These are phyloP conservation scores for Pseudochirops cupreus DNA, from an alignment of 2,797 vertebrate species.

Conservation along the genomic window DNA sequence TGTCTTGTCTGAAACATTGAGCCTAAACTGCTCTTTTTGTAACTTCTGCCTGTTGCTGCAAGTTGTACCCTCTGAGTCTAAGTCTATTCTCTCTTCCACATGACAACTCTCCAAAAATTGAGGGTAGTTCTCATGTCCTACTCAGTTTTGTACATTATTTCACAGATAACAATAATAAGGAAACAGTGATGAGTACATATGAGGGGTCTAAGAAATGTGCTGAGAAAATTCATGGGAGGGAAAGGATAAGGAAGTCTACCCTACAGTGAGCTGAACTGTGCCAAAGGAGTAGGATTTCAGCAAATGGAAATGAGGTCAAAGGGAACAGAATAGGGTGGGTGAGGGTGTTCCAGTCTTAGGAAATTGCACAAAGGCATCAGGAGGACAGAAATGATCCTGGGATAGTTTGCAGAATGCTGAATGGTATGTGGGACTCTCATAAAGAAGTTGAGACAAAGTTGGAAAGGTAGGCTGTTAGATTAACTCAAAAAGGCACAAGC, in stretches of 20 bases:
- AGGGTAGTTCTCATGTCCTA: not conserved
- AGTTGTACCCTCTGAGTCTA: not conserved
- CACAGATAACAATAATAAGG: not conserved
- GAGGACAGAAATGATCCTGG: not conserved
- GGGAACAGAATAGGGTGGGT: not conserved
- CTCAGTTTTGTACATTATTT: not conserved
- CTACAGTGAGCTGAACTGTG: not conserved
- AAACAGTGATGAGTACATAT: not conserved
- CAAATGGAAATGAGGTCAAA: not conserved
- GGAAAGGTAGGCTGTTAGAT: not conserved
- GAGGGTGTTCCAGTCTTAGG: not conserved
- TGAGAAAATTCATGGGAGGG: not conserved
- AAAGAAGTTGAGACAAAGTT: not conserved
- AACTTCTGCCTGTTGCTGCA: not conserved
- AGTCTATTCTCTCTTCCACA: not conserved
- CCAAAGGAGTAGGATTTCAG: not conserved
- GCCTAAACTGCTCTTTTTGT: not conserved
- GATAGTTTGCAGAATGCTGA: not conserved
- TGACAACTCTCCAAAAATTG: not conserved
- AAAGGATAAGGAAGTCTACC: not conserved
- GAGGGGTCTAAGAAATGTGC: not conserved
- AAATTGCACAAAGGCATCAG: not conserved
- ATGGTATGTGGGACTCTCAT: not conserved
- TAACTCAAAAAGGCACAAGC: not conserved
- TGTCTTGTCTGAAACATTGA: not conserved